Conservation (phyloP, 1,140 invertebrate species). For the Coelopa frigida region DNA sequence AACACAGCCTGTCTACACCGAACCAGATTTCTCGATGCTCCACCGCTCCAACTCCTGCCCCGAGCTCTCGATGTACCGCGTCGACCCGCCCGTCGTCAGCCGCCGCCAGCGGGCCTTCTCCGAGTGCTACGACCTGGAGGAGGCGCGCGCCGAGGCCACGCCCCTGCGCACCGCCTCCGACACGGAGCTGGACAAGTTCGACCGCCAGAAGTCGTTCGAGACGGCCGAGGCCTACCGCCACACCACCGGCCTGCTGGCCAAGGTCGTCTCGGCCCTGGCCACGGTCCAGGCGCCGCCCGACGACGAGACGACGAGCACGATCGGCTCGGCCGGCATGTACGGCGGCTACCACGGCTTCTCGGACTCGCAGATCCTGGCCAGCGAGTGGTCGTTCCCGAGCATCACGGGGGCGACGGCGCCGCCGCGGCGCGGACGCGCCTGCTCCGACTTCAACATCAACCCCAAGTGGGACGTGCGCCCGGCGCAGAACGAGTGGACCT, state of each 20-base stretch:
- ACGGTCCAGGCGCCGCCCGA: slow-evolving; percentile 50
- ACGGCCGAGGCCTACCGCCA: slow-evolving; percentile 55
- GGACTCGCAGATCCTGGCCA: slow-evolving; percentile 61
- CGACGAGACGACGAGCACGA: slow-evolving; percentile 33
- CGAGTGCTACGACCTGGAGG: slow-evolving; percentile 46
- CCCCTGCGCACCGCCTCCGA: slow-evolving; percentile 53
- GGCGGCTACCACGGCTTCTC: slow-evolving; percentile 56
- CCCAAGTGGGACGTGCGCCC: slow-evolving; percentile 20
- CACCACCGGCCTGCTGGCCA: slow-evolving; percentile 63
- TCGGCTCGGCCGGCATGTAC: slow-evolving; percentile 18
- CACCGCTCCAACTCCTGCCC: slow-evolving; percentile 53
- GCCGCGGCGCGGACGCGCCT: slow-evolving; percentile 48
- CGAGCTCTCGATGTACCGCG: slow-evolving; percentile 51
- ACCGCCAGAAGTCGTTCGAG: slow-evolving; percentile 66
- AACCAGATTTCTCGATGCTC: slow-evolving; percentile 23
- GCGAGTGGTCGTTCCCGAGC: slow-evolving; percentile 51
- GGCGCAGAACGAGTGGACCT: slow-evolving; percentile 38
- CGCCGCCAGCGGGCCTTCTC: slow-evolving; percentile 56
- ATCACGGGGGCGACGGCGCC: slow-evolving; percentile 45
- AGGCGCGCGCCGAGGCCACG: slow-evolving; percentile 12
- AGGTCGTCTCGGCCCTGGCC: slow-evolving; percentile 66
- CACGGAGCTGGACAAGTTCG: slow-evolving; percentile 66
- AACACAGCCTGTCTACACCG: slow-evolving; percentile 38
- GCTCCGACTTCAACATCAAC: slow-evolving; percentile 39
- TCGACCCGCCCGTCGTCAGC: slow-evolving; percentile 44